Base-by-base conservation (phyloP, 64 coral and sea anemone genomes). In the Trachythela sp. region DNA sequence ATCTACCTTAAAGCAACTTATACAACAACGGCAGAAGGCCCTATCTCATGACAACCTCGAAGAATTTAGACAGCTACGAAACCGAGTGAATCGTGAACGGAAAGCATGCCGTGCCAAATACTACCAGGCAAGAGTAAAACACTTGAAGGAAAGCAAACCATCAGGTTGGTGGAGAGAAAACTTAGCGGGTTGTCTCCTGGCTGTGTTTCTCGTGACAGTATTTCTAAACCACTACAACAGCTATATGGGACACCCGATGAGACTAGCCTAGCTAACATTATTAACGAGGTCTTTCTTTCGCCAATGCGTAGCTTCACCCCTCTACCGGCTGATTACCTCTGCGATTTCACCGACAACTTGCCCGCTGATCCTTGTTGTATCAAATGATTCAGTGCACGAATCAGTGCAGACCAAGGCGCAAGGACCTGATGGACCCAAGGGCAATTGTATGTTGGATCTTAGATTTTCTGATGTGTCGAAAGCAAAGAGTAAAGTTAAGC, bases 151-250 rank as follows among this genome's bases (percentile, higher is more conserved):
- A 42, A 80, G 64, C 71, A 89, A 89, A 83, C 87, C 87, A 43
- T 75, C 87, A 32, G 71, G n/a, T 75, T 89, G 87, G 87, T 89
- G 68, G 87, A 89, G 48, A 77, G 87, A 89, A 60, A 87, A 26
- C 24, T 72, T 10, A 72, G 68, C 26, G 68, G 68, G 29, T 59
- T 87, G 86, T 70, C 34, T 26, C 42, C 86, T 20, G 56, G 54
- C 56, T 20, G 13, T 20, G 26, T 4, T 6, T 20, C 18, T 64
- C 56, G 56, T 6, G 4, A 64, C 42, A 56, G 42, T 48, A 27
- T 90, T 41, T 29, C 9, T 27, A 33, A 14, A 37, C 22, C 43
- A 14, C 29, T 90, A 84, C 51, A 70, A 91, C 42, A 27, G 26
- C 56, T 27, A n/a, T 27, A 64, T 64, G 26, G 56, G 26, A n/a